Evolutionary conservation across 2,888 invertebrate genomes (phyloP), one percentile per base, ranked within the genome.

Genomic region (Cremastinae sp.): DNA sequence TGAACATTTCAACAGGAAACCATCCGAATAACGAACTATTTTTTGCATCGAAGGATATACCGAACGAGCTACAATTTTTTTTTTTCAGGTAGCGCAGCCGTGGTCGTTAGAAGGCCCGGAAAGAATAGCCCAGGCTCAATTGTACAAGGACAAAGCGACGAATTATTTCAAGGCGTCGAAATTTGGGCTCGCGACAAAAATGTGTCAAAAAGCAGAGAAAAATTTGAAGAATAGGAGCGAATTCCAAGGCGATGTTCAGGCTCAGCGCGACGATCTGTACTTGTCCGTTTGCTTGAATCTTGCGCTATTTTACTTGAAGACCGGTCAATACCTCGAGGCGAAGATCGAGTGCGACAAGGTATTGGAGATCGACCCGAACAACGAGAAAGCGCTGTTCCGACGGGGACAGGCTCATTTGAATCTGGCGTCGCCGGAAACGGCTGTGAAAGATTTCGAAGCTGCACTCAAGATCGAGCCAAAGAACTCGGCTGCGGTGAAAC

Each of bases 101-200:
- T 98, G 98, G 97, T 93, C 95, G 49, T 92, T 98, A 91, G 94
- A 95, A 75, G 91, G 92, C 0, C 89, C 91, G 0, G 96, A 98
- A 89, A 96, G 96, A 87, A 82, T 98, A 4, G 95, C 95, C 71
- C 95, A 96, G 85, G 94, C 96, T 0, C 94, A 94, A 87, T 91
- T 95, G 10, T 94, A 93, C 79, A 99, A 99, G 90, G 95, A 96
- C 77, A 97, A 96, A 86, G 99, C 98, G 53, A 98, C 97, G 0
- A 92, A 93, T 56, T 98, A 96, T 88, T 97, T 97, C 86, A 97
- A 97, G 89, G 92, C 92, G 0, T 93, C 92, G 72, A 97, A 97
- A 88, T 94, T 92, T 83, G 90, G 91, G 66, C 84, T 97, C 81
- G 98, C 99, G 0, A 91, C 95, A 56, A 96, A 96, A 88, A 95